These are phyloP conservation scores for Limnephilus lunatus DNA, from an alignment of 2,888 invertebrate species.

Conservation along the genomic window DNA sequence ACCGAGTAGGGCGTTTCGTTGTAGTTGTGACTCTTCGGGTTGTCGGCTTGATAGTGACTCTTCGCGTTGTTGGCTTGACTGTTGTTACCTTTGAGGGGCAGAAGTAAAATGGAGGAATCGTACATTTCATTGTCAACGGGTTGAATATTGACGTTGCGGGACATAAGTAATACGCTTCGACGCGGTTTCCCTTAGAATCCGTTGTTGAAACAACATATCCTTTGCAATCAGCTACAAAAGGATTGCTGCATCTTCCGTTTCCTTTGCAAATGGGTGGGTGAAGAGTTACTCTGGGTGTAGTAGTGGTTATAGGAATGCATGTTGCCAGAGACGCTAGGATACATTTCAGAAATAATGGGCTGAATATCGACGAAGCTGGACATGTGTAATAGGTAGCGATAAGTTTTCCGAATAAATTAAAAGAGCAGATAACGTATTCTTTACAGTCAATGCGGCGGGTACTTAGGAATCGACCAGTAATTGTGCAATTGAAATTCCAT, in stretches of 20 bases:
- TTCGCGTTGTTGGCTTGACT: too few relatives aligned
- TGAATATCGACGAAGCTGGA: background rate
- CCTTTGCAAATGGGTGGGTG: background rate
- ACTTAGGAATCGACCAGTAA: slow-evolving; percentile 2
- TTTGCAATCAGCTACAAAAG: background rate
- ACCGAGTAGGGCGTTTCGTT: background rate
- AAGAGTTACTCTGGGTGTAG: background rate
- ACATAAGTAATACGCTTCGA: background rate
- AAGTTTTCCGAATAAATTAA: background rate
- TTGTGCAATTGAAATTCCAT: slow-evolving; percentile 1
- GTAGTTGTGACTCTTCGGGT: background rate
- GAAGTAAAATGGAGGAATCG: background rate
- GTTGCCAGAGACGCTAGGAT: background rate
- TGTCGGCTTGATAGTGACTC: too few relatives aligned
- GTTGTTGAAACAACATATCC: background rate
- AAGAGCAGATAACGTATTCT: slow-evolving; percentile 13
- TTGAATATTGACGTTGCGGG: background rate
- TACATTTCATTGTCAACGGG: background rate
- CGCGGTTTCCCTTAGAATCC: background rate
- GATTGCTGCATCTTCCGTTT: background rate
- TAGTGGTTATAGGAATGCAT: background rate
- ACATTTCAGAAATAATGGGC: background rate
- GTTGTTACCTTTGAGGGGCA: background rate
- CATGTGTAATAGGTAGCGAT: background rate
- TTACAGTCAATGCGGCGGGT: background rate